Evolutionary conservation across 2,113 vertebrate genomes (phyloP), one percentile per base, ranked within the genome.

Genomic region (Ivindomyrus marchei): DNA sequence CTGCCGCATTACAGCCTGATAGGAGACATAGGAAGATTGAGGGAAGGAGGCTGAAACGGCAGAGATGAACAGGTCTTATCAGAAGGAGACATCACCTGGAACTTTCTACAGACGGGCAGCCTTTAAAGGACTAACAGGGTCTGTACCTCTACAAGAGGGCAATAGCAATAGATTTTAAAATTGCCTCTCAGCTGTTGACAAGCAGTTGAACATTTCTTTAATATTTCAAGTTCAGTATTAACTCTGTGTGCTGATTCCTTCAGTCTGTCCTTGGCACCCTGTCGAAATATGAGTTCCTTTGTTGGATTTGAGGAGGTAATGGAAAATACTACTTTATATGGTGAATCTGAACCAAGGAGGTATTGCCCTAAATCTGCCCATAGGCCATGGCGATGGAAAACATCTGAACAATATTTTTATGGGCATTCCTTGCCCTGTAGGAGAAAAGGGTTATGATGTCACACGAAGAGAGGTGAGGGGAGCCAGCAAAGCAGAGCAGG

Each of bases 1-100:
- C 92, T 93, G 88, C 49, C 91, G 89, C 91, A 93, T 93, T 94
- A 92, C 91, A 84, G 89, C 91, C 62, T 52, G 92, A 91, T 87
- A 86, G 89, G 90, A 91, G 91, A 90, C 88, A 90, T 36, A 90
- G 89, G 90, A 70, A 80, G 89, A 70, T 85, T 91, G 49, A 50
- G 52, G 49, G 31, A 92, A 42, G 90, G 91, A 77, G 91, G 86
- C 50, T 66, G n/a, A 19, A 50, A 19, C 21, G 19, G 74, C 74
- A 89, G 46, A 62, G 62, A 58, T 50, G 52, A 90, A 89, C 90
- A 80, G 66, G 85, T 10, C 15, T 92, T 74, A 92, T 86, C 90
- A 88, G 27, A 49, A 50, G 87, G 83, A 49, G 85, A 89, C n/a
- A 91, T 77, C 45, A 50, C 77, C 58, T 90, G 85, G 56, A 24